Evolutionary conservation across 1,140 invertebrate genomes (phyloP).

Genomic region (Cotesia glomerata): DNA sequence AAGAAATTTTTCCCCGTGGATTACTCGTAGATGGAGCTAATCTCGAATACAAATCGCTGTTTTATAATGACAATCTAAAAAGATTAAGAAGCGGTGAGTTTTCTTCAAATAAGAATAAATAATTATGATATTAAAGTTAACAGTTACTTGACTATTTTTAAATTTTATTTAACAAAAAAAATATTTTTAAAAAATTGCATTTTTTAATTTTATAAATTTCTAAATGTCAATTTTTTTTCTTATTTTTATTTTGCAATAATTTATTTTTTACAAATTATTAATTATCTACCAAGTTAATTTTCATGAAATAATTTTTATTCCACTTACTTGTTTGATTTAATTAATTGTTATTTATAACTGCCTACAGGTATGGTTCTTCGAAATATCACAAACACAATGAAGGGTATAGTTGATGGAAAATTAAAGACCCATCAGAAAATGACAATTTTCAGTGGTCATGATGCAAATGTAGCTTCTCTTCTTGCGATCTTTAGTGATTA

Average conservation of each 20-base stretch:
- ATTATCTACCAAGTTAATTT: too few relatives aligned
- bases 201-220: too few relatives aligned
- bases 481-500: constrained; percentile 71
- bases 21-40: constrained; percentile 8
- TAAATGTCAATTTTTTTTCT: too few relatives aligned
- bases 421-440: constrained; percentile 60
- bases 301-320: not conserved
- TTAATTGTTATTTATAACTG: not conserved
- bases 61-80: constrained; percentile 56
- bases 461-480: constrained; percentile 73
- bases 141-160: too few relatives aligned
- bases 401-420: constrained; percentile 50
- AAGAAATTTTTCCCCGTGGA: constrained; percentile 40
- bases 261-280: too few relatives aligned
- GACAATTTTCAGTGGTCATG: constrained; percentile 71
- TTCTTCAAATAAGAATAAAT: too few relatives aligned
- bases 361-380: constrained; percentile 60
- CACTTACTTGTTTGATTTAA: not conserved
- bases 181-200: too few relatives aligned
- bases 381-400: constrained; percentile 62
- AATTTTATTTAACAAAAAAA: too few relatives aligned
- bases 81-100: constrained; percentile 55
- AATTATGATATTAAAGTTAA: too few relatives aligned
- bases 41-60: constrained; percentile 58
- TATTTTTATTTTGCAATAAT: too few relatives aligned